These are phyloP conservation scores for Pao palembangensis DNA, from an alignment of 2,113 vertebrate species.

Conservation along the genomic window DNA sequence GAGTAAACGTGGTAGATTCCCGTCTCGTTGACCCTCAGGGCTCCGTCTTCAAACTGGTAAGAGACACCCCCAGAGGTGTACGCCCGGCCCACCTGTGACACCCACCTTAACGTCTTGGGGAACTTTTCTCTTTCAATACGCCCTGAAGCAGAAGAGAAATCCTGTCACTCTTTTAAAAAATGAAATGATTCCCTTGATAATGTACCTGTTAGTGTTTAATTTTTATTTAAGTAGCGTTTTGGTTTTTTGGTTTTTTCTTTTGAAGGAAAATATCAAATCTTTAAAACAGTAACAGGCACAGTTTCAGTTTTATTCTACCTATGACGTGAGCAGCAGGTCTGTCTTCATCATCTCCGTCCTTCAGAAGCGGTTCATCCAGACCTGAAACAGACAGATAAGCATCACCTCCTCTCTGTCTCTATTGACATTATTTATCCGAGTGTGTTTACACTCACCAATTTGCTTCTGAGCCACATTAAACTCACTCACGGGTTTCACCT, in stretches of 20 bases:
- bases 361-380: not conserved
- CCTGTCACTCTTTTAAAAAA: not conserved
- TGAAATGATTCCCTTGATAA: not conserved
- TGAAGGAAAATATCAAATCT: too few relatives aligned
- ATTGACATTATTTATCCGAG: not conserved
- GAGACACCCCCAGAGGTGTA: slow-evolving; percentile 70
- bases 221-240: not conserved
- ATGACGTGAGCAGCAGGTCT: slow-evolving; percentile 68
- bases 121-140: not conserved
- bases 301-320: slow-evolving; percentile 48
- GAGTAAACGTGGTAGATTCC: slow-evolving; percentile 87
- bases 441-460: slow-evolving; percentile 55
- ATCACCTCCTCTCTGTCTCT: not conserved
- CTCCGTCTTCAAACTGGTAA: slow-evolving; percentile 67
- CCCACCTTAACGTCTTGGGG: slow-evolving; percentile 75
- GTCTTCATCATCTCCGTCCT: not conserved
- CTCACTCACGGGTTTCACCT: slow-evolving; percentile 21
- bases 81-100: slow-evolving; percentile 63
- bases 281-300: too few relatives aligned
- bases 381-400: slow-evolving; percentile 46
- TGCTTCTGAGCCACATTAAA: slow-evolving; percentile 45
- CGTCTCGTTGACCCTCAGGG: slow-evolving; percentile 77
- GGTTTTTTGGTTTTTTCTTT: too few relatives aligned
- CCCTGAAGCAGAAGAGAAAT: slow-evolving; percentile 32
- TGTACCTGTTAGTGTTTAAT: not conserved